Conservation (phyloP, 2,113 vertebrate species). For the Hyaena hyaena region DNA sequence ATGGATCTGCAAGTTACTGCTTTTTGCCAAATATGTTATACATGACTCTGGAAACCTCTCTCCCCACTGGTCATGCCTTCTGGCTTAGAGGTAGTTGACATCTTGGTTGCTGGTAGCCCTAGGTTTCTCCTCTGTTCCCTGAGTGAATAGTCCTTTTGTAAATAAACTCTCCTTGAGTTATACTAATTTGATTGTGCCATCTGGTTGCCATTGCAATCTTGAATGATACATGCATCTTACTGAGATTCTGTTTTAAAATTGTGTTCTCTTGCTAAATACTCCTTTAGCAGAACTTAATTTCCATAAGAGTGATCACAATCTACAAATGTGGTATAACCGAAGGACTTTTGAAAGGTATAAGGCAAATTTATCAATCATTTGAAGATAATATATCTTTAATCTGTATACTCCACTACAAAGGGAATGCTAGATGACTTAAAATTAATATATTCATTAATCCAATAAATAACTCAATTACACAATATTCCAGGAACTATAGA, state of each 20-base stretch:
- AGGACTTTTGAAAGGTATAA: conserved; percentile 75
- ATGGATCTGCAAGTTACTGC: not conserved
- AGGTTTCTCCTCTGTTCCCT: not conserved
- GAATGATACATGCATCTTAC: not conserved
- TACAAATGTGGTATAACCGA: conserved; percentile 76
- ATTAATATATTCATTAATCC: not conserved
- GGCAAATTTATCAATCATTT: conserved; percentile 80
- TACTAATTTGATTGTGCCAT: not conserved
- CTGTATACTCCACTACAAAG: conserved; percentile 78
- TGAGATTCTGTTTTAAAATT: not conserved
- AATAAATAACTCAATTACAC: not conserved
- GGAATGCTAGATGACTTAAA: conserved; percentile 52
- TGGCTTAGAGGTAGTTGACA: not conserved
- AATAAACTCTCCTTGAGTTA: not conserved
- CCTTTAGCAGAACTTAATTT: conserved; percentile 80
- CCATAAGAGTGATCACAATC: conserved; percentile 76
- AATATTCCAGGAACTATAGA: not conserved
- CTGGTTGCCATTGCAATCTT: not conserved
- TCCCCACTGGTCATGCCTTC: not conserved
- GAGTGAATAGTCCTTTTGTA: not conserved
- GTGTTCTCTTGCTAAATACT: conserved; percentile 68
- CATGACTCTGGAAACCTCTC: not conserved
- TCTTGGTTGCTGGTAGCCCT: not conserved
- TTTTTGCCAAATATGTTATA: not conserved
- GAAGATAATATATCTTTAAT: conserved; percentile 78